Conservation (phyloP, 2,888 invertebrate genomes). For the Gerris lacustris region DNA sequence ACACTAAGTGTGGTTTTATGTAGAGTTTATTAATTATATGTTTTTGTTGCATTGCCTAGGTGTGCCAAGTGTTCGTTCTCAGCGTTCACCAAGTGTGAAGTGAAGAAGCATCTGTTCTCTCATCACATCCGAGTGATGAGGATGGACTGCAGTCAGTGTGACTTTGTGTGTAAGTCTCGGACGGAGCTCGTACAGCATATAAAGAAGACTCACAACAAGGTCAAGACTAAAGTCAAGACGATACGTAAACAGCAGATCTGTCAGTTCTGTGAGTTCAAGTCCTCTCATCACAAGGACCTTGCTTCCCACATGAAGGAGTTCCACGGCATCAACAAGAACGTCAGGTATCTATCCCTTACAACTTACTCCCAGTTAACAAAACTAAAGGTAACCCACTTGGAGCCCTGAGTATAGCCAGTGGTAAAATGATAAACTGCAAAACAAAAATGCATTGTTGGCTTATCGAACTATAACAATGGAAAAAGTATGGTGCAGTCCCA, state of each 20-base stretch:
- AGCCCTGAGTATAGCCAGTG: too few relatives aligned
- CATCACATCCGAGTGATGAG: neutral
- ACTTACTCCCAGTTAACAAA: too few relatives aligned
- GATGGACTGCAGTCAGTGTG: neutral
- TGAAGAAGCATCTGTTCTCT: neutral
- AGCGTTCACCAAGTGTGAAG: neutral
- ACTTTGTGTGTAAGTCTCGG: neutral
- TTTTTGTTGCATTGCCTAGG: neutral
- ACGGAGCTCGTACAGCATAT: neutral
- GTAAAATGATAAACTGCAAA: too few relatives aligned
- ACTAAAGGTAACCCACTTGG: too few relatives aligned
- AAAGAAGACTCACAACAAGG: neutral
- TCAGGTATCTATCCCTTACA: too few relatives aligned
- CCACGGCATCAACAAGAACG: neutral
- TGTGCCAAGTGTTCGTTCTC: constrained; percentile 1
- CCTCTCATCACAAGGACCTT: neutral
- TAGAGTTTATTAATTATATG: neutral
- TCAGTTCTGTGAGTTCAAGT: neutral
- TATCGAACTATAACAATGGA: too few relatives aligned
- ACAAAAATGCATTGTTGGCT: too few relatives aligned
- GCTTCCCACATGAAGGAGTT: neutral
- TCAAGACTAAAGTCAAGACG: neutral
- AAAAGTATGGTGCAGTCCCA: too few relatives aligned
- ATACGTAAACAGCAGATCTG: neutral
- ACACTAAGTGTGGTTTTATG: too few relatives aligned